Percentiles rank a stretch among this genome's conserved stretches.
Evolutionary conservation across 2,888 invertebrate species (phyloP).

Genomic region (Eumacrocentrus americanus): DNA sequence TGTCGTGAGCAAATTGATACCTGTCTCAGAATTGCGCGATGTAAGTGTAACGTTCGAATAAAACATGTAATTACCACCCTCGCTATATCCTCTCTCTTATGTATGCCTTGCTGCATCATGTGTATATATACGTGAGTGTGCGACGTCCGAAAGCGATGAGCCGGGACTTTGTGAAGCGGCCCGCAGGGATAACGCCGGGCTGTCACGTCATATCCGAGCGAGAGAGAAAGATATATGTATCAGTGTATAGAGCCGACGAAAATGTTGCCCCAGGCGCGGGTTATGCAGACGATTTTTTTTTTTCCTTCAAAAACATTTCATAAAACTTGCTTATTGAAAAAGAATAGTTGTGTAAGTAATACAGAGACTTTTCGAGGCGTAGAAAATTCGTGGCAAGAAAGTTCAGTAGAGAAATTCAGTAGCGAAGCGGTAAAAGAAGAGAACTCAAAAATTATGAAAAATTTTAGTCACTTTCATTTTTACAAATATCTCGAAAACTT

Average conservation of each 20-base stretch:
- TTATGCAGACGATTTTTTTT: background rate
- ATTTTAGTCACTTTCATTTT: too few relatives aligned
- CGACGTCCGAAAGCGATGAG: constrained; percentile 10
- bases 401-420: too few relatives aligned
- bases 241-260: constrained; percentile 24
- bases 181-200: constrained; percentile 12
- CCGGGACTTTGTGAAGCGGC: constrained; percentile 11
- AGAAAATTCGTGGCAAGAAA: too few relatives aligned
- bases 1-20: constrained; percentile 49
- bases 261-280: background rate
- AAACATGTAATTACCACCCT: constrained; percentile 46
- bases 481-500: too few relatives aligned
- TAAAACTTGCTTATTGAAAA: constrained; percentile 3
- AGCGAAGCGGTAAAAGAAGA: too few relatives aligned
- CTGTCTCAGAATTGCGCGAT: constrained; percentile 44
- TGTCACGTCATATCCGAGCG: constrained; percentile 16
- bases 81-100: constrained; percentile 22
- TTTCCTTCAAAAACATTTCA: background rate
- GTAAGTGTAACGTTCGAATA: constrained; percentile 45
- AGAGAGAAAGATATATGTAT: background rate
- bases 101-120: background rate
- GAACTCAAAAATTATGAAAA: too few relatives aligned
- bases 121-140: background rate
- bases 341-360: background rate
- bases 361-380: too few relatives aligned